Evolutionary conservation across 1,140 invertebrate species (phyloP).

Genomic region (Mesaphorura yosii): DNA sequence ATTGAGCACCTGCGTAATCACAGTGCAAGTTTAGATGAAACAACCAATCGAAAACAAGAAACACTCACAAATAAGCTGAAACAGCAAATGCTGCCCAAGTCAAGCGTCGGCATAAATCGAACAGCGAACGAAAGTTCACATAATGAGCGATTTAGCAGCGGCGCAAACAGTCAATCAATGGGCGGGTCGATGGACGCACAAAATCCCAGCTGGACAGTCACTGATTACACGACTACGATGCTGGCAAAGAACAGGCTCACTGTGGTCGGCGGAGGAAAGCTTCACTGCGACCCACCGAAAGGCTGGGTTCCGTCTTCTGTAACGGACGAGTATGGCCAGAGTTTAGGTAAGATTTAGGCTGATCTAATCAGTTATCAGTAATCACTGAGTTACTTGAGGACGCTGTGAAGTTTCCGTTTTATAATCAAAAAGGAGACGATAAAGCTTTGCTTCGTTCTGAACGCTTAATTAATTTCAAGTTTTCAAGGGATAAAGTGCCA

Average conservation of each 20-base stretch:
- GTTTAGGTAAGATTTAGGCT: not conserved
- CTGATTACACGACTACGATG: not conserved
- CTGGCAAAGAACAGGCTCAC: conserved; percentile 20
- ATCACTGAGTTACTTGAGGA: not conserved
- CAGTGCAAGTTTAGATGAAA: conserved; percentile 6
- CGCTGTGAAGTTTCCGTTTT: not conserved
- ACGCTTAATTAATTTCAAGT: not conserved
- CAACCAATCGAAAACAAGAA: not conserved
- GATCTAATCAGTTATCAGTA: not conserved
- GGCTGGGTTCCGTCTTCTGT: conserved; percentile 19
- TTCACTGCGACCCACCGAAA: conserved; percentile 30
- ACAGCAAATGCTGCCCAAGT: not conserved
- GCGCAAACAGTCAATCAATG: no score
- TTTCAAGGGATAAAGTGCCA: not conserved
- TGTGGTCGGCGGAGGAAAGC: conserved; percentile 28
- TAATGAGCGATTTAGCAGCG: no score
- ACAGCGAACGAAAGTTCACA: no score
- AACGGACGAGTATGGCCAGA: no score
- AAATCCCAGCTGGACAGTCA: not conserved
- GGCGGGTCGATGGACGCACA: not conserved
- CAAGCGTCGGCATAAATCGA: not conserved
- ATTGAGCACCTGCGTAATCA: conserved; percentile 1
- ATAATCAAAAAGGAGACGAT: not conserved
- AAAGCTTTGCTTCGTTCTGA: not conserved
- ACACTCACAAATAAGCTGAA: conserved; percentile 1